Conservation (phyloP, 2,888 invertebrate genomes). For the Cheilosia soror region DNA sequence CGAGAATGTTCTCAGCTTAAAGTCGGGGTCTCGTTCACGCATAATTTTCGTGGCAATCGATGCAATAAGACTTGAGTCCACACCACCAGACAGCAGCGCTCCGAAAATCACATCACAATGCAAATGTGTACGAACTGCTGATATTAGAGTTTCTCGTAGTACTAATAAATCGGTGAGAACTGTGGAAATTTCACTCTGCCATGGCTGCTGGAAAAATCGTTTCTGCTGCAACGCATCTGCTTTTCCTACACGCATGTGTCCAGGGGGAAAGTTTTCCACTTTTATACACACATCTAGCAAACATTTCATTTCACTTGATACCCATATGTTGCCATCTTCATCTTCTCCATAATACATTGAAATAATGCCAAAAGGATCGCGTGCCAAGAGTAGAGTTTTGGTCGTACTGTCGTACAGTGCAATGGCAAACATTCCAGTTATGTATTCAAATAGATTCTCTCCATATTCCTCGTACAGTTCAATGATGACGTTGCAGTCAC, state of each 20-base stretch:
- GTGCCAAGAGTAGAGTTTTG: constrained; percentile 80
- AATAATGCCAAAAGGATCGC: constrained; percentile 83
- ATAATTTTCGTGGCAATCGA: constrained; percentile 83
- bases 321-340: constrained; percentile 81
- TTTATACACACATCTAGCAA: constrained; percentile 80
- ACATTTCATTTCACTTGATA: constrained; percentile 83
- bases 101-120: constrained; percentile 83
- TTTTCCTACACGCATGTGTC: constrained; percentile 80
- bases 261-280: constrained; percentile 81
- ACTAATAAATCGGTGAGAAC: constrained; percentile 78
- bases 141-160: constrained; percentile 79
- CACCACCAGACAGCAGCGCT: constrained; percentile 83
- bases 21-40: constrained; percentile 80
- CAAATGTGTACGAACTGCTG: constrained; percentile 82
- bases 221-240: constrained; percentile 78
- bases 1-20: constrained; percentile 89
- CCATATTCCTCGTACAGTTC: constrained; percentile 82
- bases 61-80: constrained; percentile 83
- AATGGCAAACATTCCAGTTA: constrained; percentile 83
- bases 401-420: constrained; percentile 81
- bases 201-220: constrained; percentile 79
- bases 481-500: constrained; percentile 83
- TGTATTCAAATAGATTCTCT: constrained; percentile 79
- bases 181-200: constrained; percentile 79
- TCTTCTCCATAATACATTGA: constrained; percentile 83